Base-by-base conservation (phyloP, 2,888 invertebrate genomes). In the Rotaria sp. region DNA sequence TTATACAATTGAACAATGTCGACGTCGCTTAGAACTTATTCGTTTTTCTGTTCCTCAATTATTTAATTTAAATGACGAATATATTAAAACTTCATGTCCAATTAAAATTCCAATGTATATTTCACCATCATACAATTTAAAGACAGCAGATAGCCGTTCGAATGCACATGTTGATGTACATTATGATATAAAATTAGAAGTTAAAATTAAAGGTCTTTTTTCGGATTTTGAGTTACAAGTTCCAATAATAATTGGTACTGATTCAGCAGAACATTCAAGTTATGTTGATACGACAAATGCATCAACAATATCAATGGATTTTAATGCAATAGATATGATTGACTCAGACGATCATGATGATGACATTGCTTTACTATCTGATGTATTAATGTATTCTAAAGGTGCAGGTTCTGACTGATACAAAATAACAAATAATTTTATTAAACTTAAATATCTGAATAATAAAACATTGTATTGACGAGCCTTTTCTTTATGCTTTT, bases 161-260 rank as follows among this genome's bases (percentile, higher is more conserved):
- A 1, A 11, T 67, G 67, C 30, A 30, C 30, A 67, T 30, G 67
- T 67, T 13, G 2, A 13, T 30, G 7, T 67, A 15, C 67, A 67
- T 67, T 67, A 67, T 67, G 67, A n/a, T 30, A n/a, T 67, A 67
- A 67, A 67, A 67, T 30, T 67, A 30, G 67, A 67, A 67, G 67
- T 67, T 35, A 67, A 67, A 67, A 10, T n/a, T 30, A 67, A 67
- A 67, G 67, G 30, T 0, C 8, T 67, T 67, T 67, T 67, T n/a
- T n/a, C 67, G 2, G 30, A 67, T 67, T 67, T 67, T 30, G 67
- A 67, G 2, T 18, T 67, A 13, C n/a, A 11, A n/a, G 35, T 67
- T 30, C 67, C 67, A 30, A 67, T 67, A 13, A 67, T 35, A 3
- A 30, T n/a, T 67, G 67, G 67, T 67, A 67, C 67, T 24, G 30